These are phyloP conservation scores for Allolobophora icterica DNA, from an alignment of 2,888 invertebrate species.

Conservation along the genomic window DNA sequence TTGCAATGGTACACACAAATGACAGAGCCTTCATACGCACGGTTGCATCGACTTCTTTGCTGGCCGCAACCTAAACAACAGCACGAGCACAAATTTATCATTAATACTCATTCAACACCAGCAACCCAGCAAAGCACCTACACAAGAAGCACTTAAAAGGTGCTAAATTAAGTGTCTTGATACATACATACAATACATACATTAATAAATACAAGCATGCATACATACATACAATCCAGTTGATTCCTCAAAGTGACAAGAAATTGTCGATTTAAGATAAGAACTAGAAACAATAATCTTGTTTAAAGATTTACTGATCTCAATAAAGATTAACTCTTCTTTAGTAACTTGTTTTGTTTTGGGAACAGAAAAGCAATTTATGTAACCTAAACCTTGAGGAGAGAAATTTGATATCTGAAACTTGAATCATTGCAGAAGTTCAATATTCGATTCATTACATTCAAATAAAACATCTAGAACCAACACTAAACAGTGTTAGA, in stretches of 20 bases:
- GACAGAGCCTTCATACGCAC: slow-evolving; percentile 76
- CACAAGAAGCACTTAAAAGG: too few relatives aligned
- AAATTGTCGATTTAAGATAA: background rate
- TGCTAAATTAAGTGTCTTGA: too few relatives aligned
- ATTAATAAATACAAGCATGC: too few relatives aligned
- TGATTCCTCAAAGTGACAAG: background rate
- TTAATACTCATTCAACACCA: background rate
- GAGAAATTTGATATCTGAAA: background rate
- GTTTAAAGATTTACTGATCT: background rate
- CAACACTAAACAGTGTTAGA: background rate
- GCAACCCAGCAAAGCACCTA: too few relatives aligned
- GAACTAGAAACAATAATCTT: background rate
- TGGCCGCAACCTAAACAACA: slow-evolving; percentile 66
- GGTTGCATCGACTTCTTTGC: slow-evolving; percentile 68
- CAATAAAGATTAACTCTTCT: background rate
- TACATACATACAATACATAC: too few relatives aligned
- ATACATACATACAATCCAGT: background rate
- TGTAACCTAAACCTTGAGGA: background rate
- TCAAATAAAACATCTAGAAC: background rate
- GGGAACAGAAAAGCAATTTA: background rate
- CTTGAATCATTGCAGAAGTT: too few relatives aligned
- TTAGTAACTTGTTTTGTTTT: background rate
- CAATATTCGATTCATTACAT: background rate
- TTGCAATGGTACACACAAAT: slow-evolving; percentile 74
- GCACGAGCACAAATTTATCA: background rate